A percentile compares a stretch with the other conserved stretches of the same genome.
Conservation (phyloP, 1,140 invertebrate species). For the Panagrolaimus sp. region DNA sequence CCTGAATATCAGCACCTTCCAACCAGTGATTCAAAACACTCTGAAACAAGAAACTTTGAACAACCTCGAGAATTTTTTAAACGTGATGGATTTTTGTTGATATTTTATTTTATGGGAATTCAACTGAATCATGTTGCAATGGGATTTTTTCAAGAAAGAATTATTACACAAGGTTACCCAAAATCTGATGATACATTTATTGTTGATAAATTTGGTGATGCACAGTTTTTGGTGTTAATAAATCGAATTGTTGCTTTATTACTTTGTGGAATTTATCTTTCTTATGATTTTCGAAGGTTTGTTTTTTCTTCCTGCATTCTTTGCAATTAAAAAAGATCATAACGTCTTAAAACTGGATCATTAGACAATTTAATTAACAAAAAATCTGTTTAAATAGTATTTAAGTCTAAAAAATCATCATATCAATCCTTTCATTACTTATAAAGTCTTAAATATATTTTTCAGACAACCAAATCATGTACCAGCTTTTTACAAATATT, state of each 20-base stretch:
- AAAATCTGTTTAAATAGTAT: too few species aligned
- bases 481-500: constrained; percentile 89
- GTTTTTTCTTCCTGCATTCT: too few species aligned
- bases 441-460: too few species aligned
- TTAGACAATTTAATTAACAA: too few species aligned
- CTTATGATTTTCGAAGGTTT: constrained; percentile 1
- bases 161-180: constrained; percentile 49
- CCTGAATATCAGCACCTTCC: constrained; percentile 41
- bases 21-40: neutral
- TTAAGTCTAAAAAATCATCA: too few species aligned
- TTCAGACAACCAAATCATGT: constrained; percentile 49
- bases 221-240: constrained; percentile 53
- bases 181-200: constrained; percentile 15
- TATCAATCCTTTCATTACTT: too few species aligned
- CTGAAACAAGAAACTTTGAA: neutral
- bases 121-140: constrained; percentile 47
- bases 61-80: neutral
- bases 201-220: constrained; percentile 47
- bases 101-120: constrained; percentile 25
- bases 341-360: too few species aligned
- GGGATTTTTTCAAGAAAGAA: constrained; percentile 54
- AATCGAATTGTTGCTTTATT: constrained; percentile 48
- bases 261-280: constrained; percentile 14
- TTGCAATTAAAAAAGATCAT: too few species aligned
- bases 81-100: constrained; percentile 16